phyloP scores from a whole-genome alignment of 2,888 invertebrate genomes.

The Stramonita haemastoma region DNA sequence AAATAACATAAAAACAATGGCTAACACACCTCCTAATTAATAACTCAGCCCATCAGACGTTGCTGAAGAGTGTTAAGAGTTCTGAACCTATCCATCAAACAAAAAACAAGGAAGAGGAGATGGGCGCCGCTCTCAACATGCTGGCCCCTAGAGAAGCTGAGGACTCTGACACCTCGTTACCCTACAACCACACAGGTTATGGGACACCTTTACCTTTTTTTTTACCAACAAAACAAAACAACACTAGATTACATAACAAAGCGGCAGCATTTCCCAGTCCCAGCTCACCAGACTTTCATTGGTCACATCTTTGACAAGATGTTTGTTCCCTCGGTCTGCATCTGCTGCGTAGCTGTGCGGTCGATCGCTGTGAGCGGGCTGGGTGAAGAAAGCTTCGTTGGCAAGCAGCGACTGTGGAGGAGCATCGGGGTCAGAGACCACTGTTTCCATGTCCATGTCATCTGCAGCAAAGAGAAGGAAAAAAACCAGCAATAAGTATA shows the following conservation, averaged over 20 bases:
- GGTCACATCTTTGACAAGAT: neutral
- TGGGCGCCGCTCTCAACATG: too few species aligned
- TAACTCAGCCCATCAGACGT: too few species aligned
- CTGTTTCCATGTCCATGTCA: conserved; percentile 22
- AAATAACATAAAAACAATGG: too few species aligned
- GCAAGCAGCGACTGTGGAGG: conserved; percentile 2
- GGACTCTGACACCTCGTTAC: too few species aligned
- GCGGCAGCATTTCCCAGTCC: too few species aligned
- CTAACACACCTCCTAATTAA: too few species aligned
- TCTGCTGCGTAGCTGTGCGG: neutral
- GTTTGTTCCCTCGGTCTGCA: neutral
- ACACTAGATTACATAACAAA: neutral
- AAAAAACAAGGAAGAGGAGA: too few species aligned
- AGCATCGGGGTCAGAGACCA: conserved; percentile 36
- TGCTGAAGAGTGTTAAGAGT: too few species aligned
- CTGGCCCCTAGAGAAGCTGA: too few species aligned
- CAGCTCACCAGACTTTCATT: neutral
- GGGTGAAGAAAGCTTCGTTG: conserved; percentile 1
- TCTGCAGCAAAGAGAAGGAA: neutral
- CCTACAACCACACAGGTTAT: too few species aligned
- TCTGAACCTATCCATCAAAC: too few species aligned
- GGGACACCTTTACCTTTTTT: too few species aligned
- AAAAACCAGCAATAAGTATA: neutral
- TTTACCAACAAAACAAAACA: neutral
- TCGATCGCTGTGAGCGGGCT: neutral